Conservation (phyloP, 2,888 invertebrate genomes). For the Napeogenes inachia region DNA sequence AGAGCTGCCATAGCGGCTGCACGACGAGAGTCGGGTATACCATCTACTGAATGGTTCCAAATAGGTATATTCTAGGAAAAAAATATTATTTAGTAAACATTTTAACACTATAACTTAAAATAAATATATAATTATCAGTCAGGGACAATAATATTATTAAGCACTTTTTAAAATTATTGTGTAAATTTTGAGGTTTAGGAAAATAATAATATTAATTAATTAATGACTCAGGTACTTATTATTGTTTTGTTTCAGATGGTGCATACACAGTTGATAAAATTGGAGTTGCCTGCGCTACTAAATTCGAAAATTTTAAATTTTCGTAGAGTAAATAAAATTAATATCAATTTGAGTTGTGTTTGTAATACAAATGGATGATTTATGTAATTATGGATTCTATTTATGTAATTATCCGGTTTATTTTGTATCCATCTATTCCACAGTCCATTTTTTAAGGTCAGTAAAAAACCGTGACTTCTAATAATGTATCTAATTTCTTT, state of each 20-base stretch:
- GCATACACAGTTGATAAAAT: slow-evolving; percentile 64
- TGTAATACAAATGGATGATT: not conserved
- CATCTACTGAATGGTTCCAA: slow-evolving; percentile 74
- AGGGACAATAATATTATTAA: not conserved
- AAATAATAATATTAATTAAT: no score
- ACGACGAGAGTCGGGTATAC: slow-evolving; percentile 75
- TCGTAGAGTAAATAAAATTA: slow-evolving; percentile 17
- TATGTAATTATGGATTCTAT: no score
- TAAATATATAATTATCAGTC: not conserved
- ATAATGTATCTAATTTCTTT: no score
- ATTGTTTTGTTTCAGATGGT: slow-evolving; percentile 57
- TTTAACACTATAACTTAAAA: not conserved
- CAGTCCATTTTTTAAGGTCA: no score
- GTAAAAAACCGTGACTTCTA: no score
- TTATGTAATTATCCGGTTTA: no score
- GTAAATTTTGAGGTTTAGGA: no score
- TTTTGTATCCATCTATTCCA: no score
- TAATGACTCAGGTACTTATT: not conserved
- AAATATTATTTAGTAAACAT: not conserved
- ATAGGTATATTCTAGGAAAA: slow-evolving; percentile 66
- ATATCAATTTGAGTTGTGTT: not conserved
- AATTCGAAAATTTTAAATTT: slow-evolving; percentile 34
- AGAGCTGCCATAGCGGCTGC: slow-evolving; percentile 80
- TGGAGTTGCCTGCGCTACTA: slow-evolving; percentile 32
- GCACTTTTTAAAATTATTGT: no score